Conservation (phyloP, 2,888 invertebrate genomes). For the Actias luna region DNA sequence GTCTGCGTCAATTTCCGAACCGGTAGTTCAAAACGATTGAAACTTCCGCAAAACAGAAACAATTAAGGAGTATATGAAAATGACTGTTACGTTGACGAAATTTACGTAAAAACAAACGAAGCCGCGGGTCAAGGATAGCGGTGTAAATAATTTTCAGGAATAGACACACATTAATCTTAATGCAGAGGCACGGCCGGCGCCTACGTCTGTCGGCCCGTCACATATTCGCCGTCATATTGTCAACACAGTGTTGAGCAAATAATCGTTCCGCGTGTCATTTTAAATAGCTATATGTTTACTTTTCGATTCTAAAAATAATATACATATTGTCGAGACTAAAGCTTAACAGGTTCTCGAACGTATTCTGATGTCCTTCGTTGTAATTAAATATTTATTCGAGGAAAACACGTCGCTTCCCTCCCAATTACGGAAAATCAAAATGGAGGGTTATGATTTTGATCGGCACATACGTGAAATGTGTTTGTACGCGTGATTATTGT, state of each 20-base stretch:
- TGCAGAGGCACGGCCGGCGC: slow-evolving; percentile 9
- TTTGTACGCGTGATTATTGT: too few species aligned
- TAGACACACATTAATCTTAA: slow-evolving; percentile 8
- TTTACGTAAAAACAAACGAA: too few species aligned
- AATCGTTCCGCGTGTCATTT: slow-evolving; percentile 19
- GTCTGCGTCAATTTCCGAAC: too few species aligned
- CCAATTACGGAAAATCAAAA: too few species aligned
- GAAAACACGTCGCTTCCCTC: neutral
- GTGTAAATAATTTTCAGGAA: too few species aligned
- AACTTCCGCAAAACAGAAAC: too few species aligned
- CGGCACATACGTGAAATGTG: too few species aligned
- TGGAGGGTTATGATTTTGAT: too few species aligned
- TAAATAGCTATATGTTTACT: slow-evolving; percentile 24
- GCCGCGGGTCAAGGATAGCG: too few species aligned
- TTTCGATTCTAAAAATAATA: slow-evolving; percentile 22
- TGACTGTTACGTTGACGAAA: too few species aligned
- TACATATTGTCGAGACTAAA: neutral
- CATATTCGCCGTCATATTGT: slow-evolving; percentile 13
- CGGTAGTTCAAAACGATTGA: too few species aligned
- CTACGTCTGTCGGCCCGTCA: slow-evolving; percentile 12
- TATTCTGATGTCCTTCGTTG: neutral
- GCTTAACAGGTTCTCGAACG: neutral
- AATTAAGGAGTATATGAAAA: too few species aligned
- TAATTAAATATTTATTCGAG: neutral
- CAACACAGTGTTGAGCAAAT: slow-evolving; percentile 14